Evolutionary conservation across 2,113 vertebrate species (phyloP), one percentile per base, ranked within the genome.

Genomic region (Python bivittatus): DNA sequence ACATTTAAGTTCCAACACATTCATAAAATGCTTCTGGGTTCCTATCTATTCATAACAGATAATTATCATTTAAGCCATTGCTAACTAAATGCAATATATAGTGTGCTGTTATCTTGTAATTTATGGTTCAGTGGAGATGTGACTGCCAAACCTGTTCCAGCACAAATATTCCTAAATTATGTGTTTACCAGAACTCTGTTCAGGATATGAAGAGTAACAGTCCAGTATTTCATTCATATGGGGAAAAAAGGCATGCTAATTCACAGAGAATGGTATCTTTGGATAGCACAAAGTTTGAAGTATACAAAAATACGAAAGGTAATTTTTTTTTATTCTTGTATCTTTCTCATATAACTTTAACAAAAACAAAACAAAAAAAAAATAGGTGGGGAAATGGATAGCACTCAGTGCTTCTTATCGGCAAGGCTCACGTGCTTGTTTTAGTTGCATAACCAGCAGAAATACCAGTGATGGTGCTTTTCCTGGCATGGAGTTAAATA

Each of bases 401-500:
- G 29, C 29, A 86, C 85, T 54, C 12, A 56, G 6, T 57, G 6
- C 38, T 88, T 7, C 38, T 48, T 52, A 27, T 25, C 48, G 38
- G 23, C 57, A 88, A 44, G 11, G 23, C 11, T 61, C 44, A 3
- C 48, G 23, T 9, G 38, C 11, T 25, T 22, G 48, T 48, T 42
- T 88, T 13, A 88, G n/a, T 11, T 38, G 54, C 54, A 57, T 38
- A 53, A 87, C 33, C n/a, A 6, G 29, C 29, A 88, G 8, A 88
- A 38, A 57, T 33, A 42, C 2, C 33, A 61, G 0, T 17, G 38
- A 25, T 7, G 1, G 33, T 88, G 33, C 22, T 61, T 88, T 61
- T 89, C 94, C 93, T 93, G 84, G 79, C 90, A 33, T 85, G 94
- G 92, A 93, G 94, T 94, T 90, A 58, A 93, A 95, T 92, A 95